phyloP scores from a whole-genome alignment of 2,797 vertebrate genomes.

The Sebastiscus albofasciatus region DNA sequence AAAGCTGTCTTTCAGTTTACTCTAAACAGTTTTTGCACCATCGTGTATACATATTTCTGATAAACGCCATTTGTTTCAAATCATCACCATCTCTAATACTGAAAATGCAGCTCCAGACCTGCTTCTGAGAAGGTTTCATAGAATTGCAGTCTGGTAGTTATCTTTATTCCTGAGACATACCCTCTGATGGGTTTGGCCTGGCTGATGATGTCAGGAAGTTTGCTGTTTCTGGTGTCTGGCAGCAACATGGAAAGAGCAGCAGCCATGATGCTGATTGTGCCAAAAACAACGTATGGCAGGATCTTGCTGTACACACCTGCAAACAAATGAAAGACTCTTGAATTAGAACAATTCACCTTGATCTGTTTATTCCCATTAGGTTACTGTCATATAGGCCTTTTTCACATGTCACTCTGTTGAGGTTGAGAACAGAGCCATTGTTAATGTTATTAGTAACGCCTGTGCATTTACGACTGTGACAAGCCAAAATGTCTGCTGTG shows the following conservation, averaged over 20 bases:
- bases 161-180: constrained; percentile 6
- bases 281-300: constrained; percentile 59
- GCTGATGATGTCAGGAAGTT: constrained; percentile 56
- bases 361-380: not conserved
- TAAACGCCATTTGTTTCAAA: not conserved
- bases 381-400: not conserved
- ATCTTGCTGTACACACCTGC: constrained; percentile 46
- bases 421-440: too few species aligned
- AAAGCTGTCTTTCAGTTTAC: not conserved
- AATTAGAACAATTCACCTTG: not conserved
- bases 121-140: not conserved
- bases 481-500: not conserved
- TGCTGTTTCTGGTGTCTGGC: constrained; percentile 57
- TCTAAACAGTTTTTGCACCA: not conserved
- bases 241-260: constrained; percentile 39
- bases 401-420: not conserved
- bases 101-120: not conserved
- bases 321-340: constrained; percentile 16
- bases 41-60: not conserved
- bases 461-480: not conserved
- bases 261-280: constrained; percentile 35
- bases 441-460: not conserved
- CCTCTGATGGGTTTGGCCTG: constrained; percentile 43
- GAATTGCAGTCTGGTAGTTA: not conserved
- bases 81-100: not conserved